Conservation (phyloP, 2,888 invertebrate genomes). For the Hyles lineata region DNA sequence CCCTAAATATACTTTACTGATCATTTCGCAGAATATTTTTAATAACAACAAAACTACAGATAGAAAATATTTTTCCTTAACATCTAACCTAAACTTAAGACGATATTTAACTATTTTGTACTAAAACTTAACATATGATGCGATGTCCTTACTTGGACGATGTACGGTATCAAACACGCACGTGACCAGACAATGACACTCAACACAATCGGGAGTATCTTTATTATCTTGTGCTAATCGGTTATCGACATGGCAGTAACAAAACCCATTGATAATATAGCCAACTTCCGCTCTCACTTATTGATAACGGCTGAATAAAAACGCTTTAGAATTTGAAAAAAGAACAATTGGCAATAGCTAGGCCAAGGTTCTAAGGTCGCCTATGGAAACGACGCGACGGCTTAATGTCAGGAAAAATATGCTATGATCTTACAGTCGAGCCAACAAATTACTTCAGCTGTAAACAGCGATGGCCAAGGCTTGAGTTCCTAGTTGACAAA, state of each 20-base stretch:
- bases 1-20: too few species aligned
- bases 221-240: constrained; percentile 23
- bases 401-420: too few species aligned
- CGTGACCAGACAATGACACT: constrained; percentile 19
- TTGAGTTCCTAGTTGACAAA: too few species aligned
- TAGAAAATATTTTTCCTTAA: too few species aligned
- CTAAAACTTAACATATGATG: neutral
- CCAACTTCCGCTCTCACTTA: neutral
- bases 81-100: too few species aligned
- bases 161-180: constrained; percentile 3
- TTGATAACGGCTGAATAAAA: neutral
- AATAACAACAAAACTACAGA: too few species aligned
- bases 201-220: constrained; percentile 12
- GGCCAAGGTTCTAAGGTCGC: neutral
- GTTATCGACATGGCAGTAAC: constrained; percentile 8
- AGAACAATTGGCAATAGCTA: neutral
- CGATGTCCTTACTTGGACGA: neutral
- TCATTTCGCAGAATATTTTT: too few species aligned
- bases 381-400: too few species aligned
- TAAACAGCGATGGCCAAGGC: too few species aligned
- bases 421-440: too few species aligned
- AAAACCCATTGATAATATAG: neutral
- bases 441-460: too few species aligned
- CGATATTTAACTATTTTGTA: too few species aligned
- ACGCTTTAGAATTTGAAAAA: neutral